Conservation (phyloP, 2,113 vertebrate genomes). For the Petroica traversi region DNA sequence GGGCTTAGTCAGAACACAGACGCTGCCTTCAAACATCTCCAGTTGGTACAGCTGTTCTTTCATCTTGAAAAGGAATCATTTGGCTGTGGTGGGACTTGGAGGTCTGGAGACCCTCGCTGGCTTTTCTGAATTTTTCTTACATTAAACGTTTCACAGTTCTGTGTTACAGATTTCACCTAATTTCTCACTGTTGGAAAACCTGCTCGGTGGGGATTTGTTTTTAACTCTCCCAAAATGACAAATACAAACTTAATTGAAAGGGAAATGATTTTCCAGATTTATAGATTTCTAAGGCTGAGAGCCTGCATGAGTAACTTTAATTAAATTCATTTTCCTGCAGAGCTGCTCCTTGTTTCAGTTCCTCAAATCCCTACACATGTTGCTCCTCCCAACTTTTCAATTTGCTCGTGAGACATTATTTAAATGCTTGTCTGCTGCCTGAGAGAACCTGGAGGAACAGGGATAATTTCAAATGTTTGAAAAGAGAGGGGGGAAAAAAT, state of each 20-base stretch:
- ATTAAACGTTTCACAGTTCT: neutral
- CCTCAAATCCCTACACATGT: slow-evolving; percentile 1
- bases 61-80: neutral
- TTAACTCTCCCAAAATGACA: slow-evolving; percentile 33
- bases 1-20: slow-evolving; percentile 9
- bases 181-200: neutral
- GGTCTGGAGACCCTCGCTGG: neutral
- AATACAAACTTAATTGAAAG: slow-evolving; percentile 47
- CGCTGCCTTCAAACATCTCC: neutral
- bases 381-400: slow-evolving; percentile 6
- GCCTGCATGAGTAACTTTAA: slow-evolving; percentile 60
- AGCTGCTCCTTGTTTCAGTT: slow-evolving; percentile 34
- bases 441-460: neutral
- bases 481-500: too few species aligned
- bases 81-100: neutral
- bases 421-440: slow-evolving; percentile 7
- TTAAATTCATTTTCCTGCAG: slow-evolving; percentile 47
- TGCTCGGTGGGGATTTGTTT: neutral
- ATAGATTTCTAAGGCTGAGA: slow-evolving; percentile 23
- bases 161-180: neutral
- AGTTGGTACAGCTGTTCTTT: neutral
- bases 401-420: neutral
- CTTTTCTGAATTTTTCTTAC: neutral
- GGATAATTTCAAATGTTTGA: neutral
- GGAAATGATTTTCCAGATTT: slow-evolving; percentile 47